Evolutionary conservation across 2,888 invertebrate genomes (phyloP).

Genomic region (Hirtodrosophila cameraria): DNA sequence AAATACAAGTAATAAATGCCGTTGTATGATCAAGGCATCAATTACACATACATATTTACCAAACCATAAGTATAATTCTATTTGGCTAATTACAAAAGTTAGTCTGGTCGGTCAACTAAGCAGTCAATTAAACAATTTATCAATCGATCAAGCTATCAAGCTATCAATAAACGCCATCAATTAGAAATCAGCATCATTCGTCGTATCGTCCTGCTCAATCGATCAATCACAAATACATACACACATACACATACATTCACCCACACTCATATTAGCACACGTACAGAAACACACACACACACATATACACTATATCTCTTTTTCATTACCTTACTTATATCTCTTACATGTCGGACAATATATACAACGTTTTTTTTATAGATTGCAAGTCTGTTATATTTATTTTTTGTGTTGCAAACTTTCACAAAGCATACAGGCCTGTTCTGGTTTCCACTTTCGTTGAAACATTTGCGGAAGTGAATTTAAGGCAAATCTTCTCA

Average conservation of each 20-base stretch:
- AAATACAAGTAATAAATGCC: slow-evolving; percentile 15
- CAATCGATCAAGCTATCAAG: slow-evolving; percentile 12
- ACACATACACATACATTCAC: neutral
- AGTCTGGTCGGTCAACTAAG: slow-evolving; percentile 18
- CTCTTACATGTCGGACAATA: slow-evolving; percentile 17
- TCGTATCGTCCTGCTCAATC: neutral
- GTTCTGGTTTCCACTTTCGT: no score
- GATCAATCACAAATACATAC: neutral
- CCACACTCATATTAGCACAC: neutral
- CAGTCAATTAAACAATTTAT: slow-evolving; percentile 17
- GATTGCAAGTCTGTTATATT: neutral
- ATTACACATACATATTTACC: neutral
- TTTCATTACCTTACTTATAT: slow-evolving; percentile 17
- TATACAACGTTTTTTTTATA: neutral
- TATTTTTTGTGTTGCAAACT: slow-evolving; percentile 11
- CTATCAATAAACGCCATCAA: slow-evolving; percentile 1
- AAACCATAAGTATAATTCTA: neutral
- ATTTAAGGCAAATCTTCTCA: no score
- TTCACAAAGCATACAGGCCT: slow-evolving; percentile 18
- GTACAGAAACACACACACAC: neutral
- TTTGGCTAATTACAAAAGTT: slow-evolving; percentile 1
- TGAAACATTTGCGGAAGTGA: no score
- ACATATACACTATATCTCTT: neutral
- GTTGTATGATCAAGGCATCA: slow-evolving; percentile 5
- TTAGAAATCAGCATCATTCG: slow-evolving; percentile 20